Evolutionary conservation across 2,797 vertebrate genomes (phyloP).

Genomic region (Sebastes kiyomatsui): DNA sequence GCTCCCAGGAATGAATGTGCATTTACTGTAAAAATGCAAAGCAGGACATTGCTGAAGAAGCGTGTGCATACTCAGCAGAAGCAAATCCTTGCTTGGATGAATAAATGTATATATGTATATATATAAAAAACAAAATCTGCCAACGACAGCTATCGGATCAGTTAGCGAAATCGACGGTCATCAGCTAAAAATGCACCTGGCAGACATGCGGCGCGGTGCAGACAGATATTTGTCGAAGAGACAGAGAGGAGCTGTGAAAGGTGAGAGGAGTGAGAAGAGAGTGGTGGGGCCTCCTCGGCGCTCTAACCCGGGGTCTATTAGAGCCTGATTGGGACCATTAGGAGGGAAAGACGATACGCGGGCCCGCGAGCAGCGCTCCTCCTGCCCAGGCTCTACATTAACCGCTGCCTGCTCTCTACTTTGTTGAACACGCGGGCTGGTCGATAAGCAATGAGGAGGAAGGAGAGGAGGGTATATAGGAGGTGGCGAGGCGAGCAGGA

Average conservation of each 20-base stretch:
- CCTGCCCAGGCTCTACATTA: conserved; percentile 59
- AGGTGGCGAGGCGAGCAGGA: conserved; percentile 25
- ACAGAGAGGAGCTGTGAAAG: conserved; percentile 37
- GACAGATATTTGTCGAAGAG: conserved; percentile 31
- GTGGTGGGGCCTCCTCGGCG: conserved; percentile 27
- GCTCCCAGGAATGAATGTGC: conserved; percentile 60
- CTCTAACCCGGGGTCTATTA: conserved; percentile 65
- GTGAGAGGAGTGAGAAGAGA: conserved; percentile 39
- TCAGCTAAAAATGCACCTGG: conserved; percentile 51
- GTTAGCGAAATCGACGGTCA: conserved; percentile 51
- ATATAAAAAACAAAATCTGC: conserved; percentile 15
- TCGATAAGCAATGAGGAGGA: conserved; percentile 64
- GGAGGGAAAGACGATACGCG: conserved; percentile 54
- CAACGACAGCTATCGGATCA: conserved; percentile 44
- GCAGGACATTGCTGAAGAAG: conserved; percentile 40
- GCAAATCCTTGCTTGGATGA: conserved; percentile 29
- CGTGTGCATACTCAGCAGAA: conserved; percentile 67
- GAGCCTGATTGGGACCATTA: conserved; percentile 70
- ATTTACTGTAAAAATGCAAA: conserved; percentile 62
- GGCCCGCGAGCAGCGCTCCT: conserved; percentile 21
- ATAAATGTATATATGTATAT: conserved; percentile 12
- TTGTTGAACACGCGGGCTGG: conserved; percentile 66
- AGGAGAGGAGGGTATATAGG: conserved; percentile 16
- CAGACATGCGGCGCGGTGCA: background rate
- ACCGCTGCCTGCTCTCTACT: conserved; percentile 64